A percentile compares a stretch with the other conserved stretches of the same genome.
Evolutionary conservation across 2,797 vertebrate genomes (phyloP).

Genomic region (Siniperca scherzeri): DNA sequence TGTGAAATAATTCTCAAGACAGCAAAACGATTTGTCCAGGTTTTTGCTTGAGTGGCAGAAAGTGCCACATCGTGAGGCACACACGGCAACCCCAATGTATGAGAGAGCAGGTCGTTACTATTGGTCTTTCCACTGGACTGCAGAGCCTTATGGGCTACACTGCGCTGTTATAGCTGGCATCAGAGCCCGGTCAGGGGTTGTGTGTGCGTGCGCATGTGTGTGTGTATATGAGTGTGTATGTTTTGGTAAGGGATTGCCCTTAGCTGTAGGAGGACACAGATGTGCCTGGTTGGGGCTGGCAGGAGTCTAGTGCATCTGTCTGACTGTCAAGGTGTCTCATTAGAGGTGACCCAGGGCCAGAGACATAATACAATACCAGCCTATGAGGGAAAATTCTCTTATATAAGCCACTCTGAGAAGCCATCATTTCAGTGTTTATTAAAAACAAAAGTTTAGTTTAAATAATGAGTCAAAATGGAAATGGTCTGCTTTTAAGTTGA

Average conservation of each 20-base stretch:
- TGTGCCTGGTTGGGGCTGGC: not conserved
- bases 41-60: conserved; percentile 66
- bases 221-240: conserved; percentile 20
- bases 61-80: conserved; percentile 35
- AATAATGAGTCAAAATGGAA: not conserved
- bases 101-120: conserved; percentile 37
- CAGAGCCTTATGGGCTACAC: conserved; percentile 41
- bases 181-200: conserved; percentile 30
- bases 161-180: conserved; percentile 36
- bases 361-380: not conserved
- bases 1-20: conserved; percentile 40
- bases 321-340: conserved; percentile 38
- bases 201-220: conserved; percentile 4
- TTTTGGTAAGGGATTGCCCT: conserved; percentile 20
- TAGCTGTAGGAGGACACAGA: conserved; percentile 18
- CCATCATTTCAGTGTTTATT: not conserved
- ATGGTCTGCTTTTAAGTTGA: not conserved
- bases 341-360: conserved; percentile 23
- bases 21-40: conserved; percentile 38
- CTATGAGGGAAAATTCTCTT: not conserved
- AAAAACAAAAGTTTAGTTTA: not conserved
- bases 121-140: conserved; percentile 49
- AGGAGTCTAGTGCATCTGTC: conserved; percentile 33
- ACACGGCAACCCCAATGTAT: conserved; percentile 50
- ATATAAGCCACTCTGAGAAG: not conserved